These are phyloP conservation scores for Equus quagga DNA, from an alignment of 2,113 vertebrate genomes.

Conservation along the genomic window DNA sequence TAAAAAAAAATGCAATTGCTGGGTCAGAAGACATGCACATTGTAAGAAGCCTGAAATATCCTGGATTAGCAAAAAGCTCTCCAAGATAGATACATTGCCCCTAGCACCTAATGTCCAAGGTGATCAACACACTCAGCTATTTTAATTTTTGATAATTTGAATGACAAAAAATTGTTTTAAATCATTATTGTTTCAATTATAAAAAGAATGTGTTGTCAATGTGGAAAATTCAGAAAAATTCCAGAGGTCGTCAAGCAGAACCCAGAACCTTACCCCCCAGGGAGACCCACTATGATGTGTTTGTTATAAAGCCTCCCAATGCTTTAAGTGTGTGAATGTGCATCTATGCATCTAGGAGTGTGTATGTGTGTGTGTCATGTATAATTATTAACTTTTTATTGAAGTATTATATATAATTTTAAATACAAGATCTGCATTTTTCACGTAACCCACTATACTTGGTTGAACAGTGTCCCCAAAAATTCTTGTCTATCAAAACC, in stretches of 20 bases:
- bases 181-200: background rate
- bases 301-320: background rate
- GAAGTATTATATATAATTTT: background rate
- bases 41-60: background rate
- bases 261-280: background rate
- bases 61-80: background rate
- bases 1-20: background rate
- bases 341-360: background rate
- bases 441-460: no score
- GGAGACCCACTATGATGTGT: background rate
- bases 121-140: background rate
- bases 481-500: background rate
- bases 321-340: background rate
- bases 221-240: background rate
- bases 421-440: background rate
- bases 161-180: background rate
- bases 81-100: rapidly evolving
- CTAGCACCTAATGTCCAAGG: no score
- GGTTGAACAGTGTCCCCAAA: background rate
- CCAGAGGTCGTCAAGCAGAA: background rate
- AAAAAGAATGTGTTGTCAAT: background rate
- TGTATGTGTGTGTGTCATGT: background rate
- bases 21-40: background rate
- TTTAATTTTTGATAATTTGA: background rate
- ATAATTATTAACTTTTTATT: background rate